Conservation (phyloP, 2,888 invertebrate species). For the Ashinkailepas kermadecensis region DNA sequence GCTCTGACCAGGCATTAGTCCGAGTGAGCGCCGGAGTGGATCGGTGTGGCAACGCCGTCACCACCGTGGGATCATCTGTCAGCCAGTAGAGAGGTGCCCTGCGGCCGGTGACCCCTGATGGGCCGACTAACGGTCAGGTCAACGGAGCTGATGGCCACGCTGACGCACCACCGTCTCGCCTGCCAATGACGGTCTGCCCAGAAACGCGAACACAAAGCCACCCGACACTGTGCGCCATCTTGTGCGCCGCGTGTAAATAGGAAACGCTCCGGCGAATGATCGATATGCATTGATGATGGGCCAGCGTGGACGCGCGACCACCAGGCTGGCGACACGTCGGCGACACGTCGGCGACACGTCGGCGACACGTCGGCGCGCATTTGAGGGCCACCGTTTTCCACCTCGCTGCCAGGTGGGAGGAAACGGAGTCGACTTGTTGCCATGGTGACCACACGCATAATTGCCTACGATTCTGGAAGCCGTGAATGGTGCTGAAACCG, state of each 20-base stretch:
- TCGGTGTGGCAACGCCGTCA: no score
- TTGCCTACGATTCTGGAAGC: not conserved
- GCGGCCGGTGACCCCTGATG: not conserved
- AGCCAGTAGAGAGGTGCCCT: not conserved
- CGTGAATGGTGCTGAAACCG: conserved; percentile 12
- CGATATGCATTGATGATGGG: no score
- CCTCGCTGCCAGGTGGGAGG: not conserved
- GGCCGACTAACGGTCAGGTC: not conserved
- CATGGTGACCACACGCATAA: not conserved
- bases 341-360: no score
- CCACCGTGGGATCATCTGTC: no score
- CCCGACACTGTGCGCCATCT: not conserved
- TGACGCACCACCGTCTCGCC: not conserved
- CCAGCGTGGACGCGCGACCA: no score
- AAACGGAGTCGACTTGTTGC: not conserved
- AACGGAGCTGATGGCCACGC: no score
- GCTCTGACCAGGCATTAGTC: no score
- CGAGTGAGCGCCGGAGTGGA: no score
- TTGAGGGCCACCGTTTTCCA: not conserved
- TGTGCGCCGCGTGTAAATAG: not conserved
- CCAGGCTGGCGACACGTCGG: not conserved
- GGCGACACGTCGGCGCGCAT: not conserved
- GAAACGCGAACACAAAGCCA: not conserved
- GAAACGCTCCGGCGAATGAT: not conserved
- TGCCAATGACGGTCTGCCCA: not conserved